These are phyloP conservation scores for Dione juno DNA, from an alignment of 2,888 invertebrate species.

Conservation along the genomic window DNA sequence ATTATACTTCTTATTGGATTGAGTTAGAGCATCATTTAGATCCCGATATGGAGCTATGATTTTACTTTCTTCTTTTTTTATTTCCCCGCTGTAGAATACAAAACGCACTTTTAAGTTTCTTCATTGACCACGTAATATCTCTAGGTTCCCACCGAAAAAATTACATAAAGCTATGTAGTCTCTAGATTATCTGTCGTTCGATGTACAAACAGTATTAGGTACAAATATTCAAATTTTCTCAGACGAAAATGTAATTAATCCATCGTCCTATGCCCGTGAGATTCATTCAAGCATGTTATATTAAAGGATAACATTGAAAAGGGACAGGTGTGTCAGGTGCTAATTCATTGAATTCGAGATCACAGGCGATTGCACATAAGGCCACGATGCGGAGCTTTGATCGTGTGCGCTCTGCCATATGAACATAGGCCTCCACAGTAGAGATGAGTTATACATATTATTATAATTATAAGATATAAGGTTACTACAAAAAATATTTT, in stretches of 20 bases:
- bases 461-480: neutral
- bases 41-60: too few relatives aligned
- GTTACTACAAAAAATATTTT: neutral
- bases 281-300: slow-evolving; percentile 35
- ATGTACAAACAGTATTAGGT: neutral
- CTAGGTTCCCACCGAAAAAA: too few relatives aligned
- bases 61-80: too few relatives aligned
- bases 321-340: slow-evolving; percentile 69
- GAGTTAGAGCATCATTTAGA: too few relatives aligned
- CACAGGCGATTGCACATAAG: slow-evolving; percentile 70
- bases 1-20: too few relatives aligned
- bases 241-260: slow-evolving; percentile 27
- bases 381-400: slow-evolving; percentile 69
- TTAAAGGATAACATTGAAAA: slow-evolving; percentile 42
- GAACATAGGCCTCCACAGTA: slow-evolving; percentile 63
- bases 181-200: neutral
- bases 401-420: slow-evolving; percentile 75
- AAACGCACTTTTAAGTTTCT: too few relatives aligned
- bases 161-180: too few relatives aligned
- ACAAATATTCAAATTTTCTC: slow-evolving; percentile 10
- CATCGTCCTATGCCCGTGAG: slow-evolving; percentile 11
- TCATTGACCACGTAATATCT: too few relatives aligned
- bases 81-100: too few relatives aligned
- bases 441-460: slow-evolving; percentile 20
- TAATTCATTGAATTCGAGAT: slow-evolving; percentile 74